phyloP scores from a whole-genome alignment of 2,113 vertebrate species.

The Oreotragus oreotragus region DNA sequence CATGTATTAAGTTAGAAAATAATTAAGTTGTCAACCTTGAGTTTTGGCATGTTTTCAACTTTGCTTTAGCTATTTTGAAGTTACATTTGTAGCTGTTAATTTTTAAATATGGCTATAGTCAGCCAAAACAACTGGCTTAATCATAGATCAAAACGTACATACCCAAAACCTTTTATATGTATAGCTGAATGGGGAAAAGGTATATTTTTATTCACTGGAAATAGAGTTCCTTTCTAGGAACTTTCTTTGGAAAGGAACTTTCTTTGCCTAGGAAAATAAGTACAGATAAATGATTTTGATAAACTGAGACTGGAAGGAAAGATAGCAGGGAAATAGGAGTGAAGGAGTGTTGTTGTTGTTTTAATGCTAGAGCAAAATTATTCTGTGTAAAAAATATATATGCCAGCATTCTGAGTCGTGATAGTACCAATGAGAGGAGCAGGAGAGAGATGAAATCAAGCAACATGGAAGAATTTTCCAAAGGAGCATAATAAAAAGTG shows the following conservation, averaged over 20 bases:
- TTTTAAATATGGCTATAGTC: neutral
- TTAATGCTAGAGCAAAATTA: neutral
- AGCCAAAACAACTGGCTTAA: neutral
- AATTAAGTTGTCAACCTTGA: slow-evolving; percentile 1
- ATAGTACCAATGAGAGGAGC: neutral
- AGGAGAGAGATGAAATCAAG: neutral
- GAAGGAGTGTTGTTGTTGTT: neutral
- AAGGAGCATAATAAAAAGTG: neutral
- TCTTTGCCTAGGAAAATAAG: neutral
- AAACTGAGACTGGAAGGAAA: neutral
- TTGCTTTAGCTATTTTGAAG: neutral
- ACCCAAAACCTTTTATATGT: neutral
- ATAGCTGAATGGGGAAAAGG: neutral
- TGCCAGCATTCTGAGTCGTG: neutral
- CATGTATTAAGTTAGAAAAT: slow-evolving; percentile 17
- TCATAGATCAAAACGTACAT: neutral
- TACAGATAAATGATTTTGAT: neutral
- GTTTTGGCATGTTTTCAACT: neutral
- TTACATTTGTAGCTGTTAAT: slow-evolving; percentile 2
- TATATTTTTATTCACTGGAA: neutral
- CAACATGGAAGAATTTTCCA: neutral
- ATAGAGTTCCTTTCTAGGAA: neutral
- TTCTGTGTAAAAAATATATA: neutral
- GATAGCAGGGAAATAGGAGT: neutral
- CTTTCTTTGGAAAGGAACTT: neutral